Base-by-base conservation (phyloP, 2,797 vertebrate species). In the Rhabdomys pumilio region DNA sequence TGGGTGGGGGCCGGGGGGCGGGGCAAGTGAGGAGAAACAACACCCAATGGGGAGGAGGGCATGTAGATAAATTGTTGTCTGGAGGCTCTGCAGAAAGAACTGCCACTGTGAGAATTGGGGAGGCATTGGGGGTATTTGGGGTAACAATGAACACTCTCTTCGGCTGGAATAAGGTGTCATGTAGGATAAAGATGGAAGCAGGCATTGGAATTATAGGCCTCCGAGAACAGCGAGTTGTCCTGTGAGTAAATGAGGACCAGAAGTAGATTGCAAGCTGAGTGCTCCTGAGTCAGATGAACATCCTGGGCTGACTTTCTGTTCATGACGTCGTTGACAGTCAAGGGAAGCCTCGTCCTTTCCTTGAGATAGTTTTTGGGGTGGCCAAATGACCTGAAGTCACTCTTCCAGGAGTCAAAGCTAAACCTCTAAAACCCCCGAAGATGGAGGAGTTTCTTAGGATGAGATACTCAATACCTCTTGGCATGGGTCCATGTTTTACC, bases 401-500 rank as follows among this genome's bases (percentile, higher is more conserved):
- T 50, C 77, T 76, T 91, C 93, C 22, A 73, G 69, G 61, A 89
- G 65, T 53, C 50, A 82, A 29, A 84, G 81, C 93, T 93, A 76
- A 94, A 41, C 6, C 73, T 95, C 50, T 88, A 72, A 90, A 82
- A 69, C 69, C 93, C 93, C 29, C n/a, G 53, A 79, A 53, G 14
- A 86, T 84, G 47, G 90, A 85, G 89, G 73, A 44, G 72, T 89
- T 97, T 98, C 96, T 59, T 50, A 91, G 96, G 96, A 95, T 92
- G 96, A 98, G 96, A 97, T 96, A 92, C 95, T 94, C 55, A 77
- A 69, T 77, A 94, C 98, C 97, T 98, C 97, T 82, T 90, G 95
- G 96, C 85, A 88, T 80, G 96, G 97, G 72, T 57, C 61, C 17
- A 44, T 72, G 47, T 57, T 94, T 98, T 96, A 97, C 90, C 96